Evolutionary conservation across 2,888 invertebrate species (phyloP).

Genomic region (Idaea dimidiata): DNA sequence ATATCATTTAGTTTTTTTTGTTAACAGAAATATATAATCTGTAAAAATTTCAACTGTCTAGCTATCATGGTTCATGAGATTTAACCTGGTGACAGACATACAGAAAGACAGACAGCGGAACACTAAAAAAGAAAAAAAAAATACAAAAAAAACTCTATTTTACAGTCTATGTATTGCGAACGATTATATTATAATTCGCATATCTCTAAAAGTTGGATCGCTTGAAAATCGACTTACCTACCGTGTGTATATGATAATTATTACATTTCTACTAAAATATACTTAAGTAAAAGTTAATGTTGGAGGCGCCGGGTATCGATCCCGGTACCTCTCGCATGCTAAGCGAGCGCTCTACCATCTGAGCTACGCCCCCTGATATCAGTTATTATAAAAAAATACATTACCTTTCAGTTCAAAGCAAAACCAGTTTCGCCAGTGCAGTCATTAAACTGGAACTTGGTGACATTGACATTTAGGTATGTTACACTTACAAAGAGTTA

Average conservation of each 20-base stretch:
- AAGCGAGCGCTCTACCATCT: constrained; percentile 75
- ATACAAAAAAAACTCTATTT: no score
- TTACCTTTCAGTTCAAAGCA: background rate
- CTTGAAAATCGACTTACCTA: background rate
- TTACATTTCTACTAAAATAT: constrained; percentile 15
- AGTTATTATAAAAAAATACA: background rate
- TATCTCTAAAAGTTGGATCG: no score
- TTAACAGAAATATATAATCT: no score
- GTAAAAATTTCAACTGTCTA: no score
- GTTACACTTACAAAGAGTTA: background rate
- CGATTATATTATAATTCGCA: no score
- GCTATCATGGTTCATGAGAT: no score
- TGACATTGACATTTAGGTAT: background rate
- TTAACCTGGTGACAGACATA: no score
- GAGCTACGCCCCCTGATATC: constrained; percentile 63
- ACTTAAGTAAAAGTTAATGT: constrained; percentile 12
- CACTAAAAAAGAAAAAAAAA: no score
- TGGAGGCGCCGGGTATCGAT: constrained; percentile 80
- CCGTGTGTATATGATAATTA: background rate
- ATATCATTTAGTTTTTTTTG: no score
- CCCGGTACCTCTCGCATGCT: constrained; percentile 80
- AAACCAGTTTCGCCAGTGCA: background rate
- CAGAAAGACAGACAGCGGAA: no score
- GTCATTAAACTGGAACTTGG: background rate
- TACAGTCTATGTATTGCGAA: no score